These are phyloP conservation scores for Neostethus bicornis DNA, from an alignment of 2,797 vertebrate species.

Conservation along the genomic window DNA sequence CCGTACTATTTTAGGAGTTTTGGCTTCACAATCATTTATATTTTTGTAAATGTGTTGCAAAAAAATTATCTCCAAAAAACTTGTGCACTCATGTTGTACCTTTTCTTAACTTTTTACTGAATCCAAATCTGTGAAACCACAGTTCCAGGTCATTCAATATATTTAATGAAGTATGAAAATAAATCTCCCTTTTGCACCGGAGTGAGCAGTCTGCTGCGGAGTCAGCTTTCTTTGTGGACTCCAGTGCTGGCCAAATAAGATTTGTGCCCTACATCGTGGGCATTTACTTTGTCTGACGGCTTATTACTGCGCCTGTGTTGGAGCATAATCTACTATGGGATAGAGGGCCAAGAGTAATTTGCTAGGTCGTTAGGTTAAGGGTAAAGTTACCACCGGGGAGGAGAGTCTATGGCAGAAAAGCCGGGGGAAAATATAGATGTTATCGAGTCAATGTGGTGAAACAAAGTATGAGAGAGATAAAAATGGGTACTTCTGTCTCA, in stretches of 20 bases:
- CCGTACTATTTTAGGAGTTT: no score
- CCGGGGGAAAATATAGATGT: conserved; percentile 59
- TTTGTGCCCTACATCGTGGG: conserved; percentile 79
- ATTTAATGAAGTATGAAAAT: conserved; percentile 85
- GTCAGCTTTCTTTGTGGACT: conserved; percentile 79
- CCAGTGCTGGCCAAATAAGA: conserved; percentile 81
- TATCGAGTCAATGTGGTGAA: conserved; percentile 12
- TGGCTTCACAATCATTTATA: no score
- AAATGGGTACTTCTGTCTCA: not conserved
- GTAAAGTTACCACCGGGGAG: conserved; percentile 77
- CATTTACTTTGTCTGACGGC: conserved; percentile 82
- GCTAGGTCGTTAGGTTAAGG: conserved; percentile 74
- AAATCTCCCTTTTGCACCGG: conserved; percentile 74
- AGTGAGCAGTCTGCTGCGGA: conserved; percentile 80
- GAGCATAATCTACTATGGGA: conserved; percentile 78
- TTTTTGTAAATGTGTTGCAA: not conserved
- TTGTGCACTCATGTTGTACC: conserved; percentile 9
- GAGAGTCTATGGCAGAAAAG: conserved; percentile 59
- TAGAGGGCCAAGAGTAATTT: conserved; percentile 78
- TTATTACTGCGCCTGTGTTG: conserved; percentile 78
- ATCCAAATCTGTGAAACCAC: conserved; percentile 73
- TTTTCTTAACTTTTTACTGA: conserved; percentile 54
- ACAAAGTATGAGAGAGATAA: conserved; percentile 6
- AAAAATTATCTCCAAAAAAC: not conserved
- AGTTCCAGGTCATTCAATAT: conserved; percentile 64